Evolutionary conservation across 1,140 invertebrate genomes (phyloP).

Genomic region (Aporrectodea caliginosa): DNA sequence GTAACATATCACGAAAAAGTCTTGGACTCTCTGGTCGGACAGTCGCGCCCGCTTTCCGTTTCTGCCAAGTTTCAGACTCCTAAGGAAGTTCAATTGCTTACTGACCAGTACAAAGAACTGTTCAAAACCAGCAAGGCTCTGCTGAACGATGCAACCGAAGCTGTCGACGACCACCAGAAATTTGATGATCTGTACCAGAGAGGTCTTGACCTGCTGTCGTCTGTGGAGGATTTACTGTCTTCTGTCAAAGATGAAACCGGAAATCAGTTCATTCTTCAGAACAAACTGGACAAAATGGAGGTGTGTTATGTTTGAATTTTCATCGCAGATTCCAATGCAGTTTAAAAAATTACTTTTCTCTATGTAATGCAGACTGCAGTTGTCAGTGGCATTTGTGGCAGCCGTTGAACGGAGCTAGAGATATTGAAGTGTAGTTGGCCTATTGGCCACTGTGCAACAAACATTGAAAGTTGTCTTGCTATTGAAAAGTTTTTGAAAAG

Average conservation of each 20-base stretch:
- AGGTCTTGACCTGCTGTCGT: background rate
- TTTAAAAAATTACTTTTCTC: too few relatives aligned
- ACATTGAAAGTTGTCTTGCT: too few relatives aligned
- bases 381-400: too few relatives aligned
- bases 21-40: background rate
- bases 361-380: too few relatives aligned
- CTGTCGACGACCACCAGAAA: background rate
- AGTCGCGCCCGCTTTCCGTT: background rate
- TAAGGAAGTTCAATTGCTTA: background rate
- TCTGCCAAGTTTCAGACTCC: background rate
- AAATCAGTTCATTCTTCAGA: background rate
- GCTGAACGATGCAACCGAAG: background rate
- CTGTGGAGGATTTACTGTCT: background rate
- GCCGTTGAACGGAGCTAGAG: too few relatives aligned
- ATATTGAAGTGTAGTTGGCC: too few relatives aligned
- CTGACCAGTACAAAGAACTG: background rate
- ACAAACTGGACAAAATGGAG: background rate
- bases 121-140: background rate
- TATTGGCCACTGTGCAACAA: too few relatives aligned
- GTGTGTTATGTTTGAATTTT: too few relatives aligned
- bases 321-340: too few relatives aligned
- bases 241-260: background rate
- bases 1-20: background rate
- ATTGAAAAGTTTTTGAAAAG: too few relatives aligned
- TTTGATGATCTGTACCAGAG: background rate